Base-by-base conservation (phyloP, 2,888 invertebrate species). In the Tipula unca region DNA sequence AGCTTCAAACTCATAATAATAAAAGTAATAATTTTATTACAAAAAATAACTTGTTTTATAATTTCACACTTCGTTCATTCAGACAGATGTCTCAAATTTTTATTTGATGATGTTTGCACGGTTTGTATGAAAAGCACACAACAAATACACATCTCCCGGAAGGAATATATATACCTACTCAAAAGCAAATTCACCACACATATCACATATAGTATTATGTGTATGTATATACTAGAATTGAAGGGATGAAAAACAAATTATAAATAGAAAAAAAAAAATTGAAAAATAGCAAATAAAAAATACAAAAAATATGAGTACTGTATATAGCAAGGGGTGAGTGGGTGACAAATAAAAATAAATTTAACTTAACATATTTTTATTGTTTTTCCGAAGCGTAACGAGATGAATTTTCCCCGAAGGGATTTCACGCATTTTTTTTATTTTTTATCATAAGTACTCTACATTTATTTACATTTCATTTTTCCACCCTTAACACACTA, bases 21-120 rank as follows among this genome's bases (percentile, higher is more conserved):
- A 69, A 48, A 17, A 48, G 6, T 17, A 25, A 69, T 69, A 69
- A 69, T 69, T 69, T 69, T 69, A 69, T 69, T 69, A 69, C 69
- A 69, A 69, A 4, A n/a, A 69, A 69, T 69, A 69, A 69, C 69
- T 69, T 69, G 69, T 69, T 85, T 54, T 85, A 85, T 85, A 85
- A 85, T 85, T 85, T 85, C 85, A 85, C 85, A 85, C 85, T 54
- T 85, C 29, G 85, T 32, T 85, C 85, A 54, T 85, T 32, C 25
- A 48, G 85, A 85, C 85, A 85, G 85, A 85, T 85, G 85, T 48
- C 85, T 54, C 48, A 69, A 69, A 69, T 69, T 69, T 69, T 69
- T 69, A 69, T 69, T 69, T 69, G 69, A 69, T 69, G 69, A 69
- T 69, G 69, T 69, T 54, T 54, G 48, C 48, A 69, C 69, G 69